These are phyloP conservation scores for Yponomeuta malinellus DNA, from an alignment of 2,888 invertebrate species.

Conservation along the genomic window DNA sequence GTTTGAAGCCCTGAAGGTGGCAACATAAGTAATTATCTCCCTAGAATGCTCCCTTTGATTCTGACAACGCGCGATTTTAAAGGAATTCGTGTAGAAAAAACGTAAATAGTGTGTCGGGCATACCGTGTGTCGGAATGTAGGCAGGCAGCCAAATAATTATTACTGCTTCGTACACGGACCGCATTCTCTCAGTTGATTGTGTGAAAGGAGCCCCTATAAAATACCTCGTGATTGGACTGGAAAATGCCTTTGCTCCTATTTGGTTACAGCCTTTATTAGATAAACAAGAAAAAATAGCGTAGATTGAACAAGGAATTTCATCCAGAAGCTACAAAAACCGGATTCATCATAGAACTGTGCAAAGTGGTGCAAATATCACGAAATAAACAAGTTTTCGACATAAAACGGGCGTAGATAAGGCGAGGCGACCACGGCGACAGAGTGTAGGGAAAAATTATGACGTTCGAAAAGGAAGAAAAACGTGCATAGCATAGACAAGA, in stretches of 20 bases:
- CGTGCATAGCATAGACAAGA: constrained; percentile 29
- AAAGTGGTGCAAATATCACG: neutral
- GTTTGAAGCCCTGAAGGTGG: neutral
- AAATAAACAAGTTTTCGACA: neutral
- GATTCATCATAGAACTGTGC: neutral
- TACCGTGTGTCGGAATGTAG: constrained; percentile 51
- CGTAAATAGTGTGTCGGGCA: constrained; percentile 29
- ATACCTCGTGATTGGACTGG: constrained; percentile 8
- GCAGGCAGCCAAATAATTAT: constrained; percentile 48
- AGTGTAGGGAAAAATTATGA: neutral
- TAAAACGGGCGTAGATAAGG: neutral
- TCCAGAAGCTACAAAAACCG: neutral
- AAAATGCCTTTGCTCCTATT: constrained; percentile 1
- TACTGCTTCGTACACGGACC: constrained; percentile 7
- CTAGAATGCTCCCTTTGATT: neutral
- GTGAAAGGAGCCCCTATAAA: constrained; percentile 8
- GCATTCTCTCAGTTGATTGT: constrained; percentile 2
- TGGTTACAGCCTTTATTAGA: neutral
- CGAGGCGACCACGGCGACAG: neutral
- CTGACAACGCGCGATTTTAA: constrained; percentile 1
- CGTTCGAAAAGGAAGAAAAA: constrained; percentile 11
- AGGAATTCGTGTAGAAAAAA: constrained; percentile 12
- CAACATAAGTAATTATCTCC: neutral
- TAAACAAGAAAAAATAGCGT: neutral
- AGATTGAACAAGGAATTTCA: neutral